phyloP scores from a whole-genome alignment of 2,113 vertebrate genomes.

The Oreotrochilus melanogaster region DNA sequence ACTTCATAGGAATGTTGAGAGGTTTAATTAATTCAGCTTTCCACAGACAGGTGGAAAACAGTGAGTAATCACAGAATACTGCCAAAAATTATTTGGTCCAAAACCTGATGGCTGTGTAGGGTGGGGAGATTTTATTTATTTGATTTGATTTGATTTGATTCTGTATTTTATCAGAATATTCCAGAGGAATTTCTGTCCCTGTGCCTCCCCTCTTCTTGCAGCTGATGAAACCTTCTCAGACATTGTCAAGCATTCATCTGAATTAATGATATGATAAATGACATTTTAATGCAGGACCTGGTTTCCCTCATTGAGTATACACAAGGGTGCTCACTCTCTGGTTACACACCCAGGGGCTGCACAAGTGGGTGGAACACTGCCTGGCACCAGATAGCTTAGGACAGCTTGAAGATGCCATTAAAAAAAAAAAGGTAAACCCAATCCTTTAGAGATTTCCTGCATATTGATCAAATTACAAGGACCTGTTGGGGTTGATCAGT shows the following conservation, averaged over 20 bases:
- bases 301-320: not conserved
- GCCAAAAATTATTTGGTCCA: not conserved
- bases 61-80: not conserved
- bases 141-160: no score
- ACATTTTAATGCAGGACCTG: not conserved
- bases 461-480: not conserved
- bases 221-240: not conserved
- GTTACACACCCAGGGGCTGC: rapidly evolving
- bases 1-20: not conserved
- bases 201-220: not conserved
- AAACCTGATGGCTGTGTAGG: not conserved
- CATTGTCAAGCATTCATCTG: not conserved
- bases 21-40: not conserved
- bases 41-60: not conserved
- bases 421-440: not conserved
- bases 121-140: no score
- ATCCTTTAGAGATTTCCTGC: not conserved
- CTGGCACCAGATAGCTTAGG: not conserved
- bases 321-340: not conserved
- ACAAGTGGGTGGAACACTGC: no score
- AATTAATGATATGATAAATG: constrained; percentile 2
- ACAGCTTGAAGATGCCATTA: not conserved
- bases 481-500: not conserved
- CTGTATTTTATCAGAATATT: not conserved
- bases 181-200: not conserved